These are phyloP conservation scores for Sturnira hondurensis DNA, from an alignment of 2,113 vertebrate species.

Conservation along the genomic window DNA sequence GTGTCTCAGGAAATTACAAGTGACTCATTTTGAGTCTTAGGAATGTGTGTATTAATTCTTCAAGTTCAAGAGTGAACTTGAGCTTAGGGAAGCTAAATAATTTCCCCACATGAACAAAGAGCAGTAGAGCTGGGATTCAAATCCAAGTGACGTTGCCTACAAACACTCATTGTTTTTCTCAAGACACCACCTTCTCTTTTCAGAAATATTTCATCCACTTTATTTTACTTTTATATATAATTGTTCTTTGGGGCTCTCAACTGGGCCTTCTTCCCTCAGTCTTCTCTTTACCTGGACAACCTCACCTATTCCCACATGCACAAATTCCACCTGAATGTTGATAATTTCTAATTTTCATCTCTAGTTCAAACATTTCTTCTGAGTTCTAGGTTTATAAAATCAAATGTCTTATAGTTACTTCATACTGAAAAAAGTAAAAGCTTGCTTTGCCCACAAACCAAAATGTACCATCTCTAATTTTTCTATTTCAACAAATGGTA, in stretches of 20 bases:
- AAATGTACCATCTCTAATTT: neutral
- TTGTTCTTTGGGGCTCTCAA: neutral
- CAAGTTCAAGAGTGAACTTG: neutral
- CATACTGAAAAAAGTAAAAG: neutral
- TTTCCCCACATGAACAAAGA: neutral
- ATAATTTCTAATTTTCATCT: neutral
- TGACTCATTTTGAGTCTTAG: neutral
- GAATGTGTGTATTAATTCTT: neutral
- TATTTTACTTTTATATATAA: neutral
- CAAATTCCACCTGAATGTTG: neutral
- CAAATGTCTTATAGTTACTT: neutral
- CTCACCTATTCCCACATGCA: neutral
- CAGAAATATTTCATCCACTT: neutral
- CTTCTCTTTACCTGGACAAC: neutral
- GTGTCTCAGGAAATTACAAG: neutral
- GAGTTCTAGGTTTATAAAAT: neutral
- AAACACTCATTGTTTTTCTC: neutral
- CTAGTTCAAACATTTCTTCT: neutral
- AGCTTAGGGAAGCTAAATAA: neutral
- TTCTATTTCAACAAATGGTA: neutral
- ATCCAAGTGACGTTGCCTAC: neutral
- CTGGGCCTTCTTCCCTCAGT: neutral
- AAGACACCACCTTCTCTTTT: neutral
- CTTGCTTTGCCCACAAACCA: neutral
- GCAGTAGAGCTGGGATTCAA: neutral